phyloP scores from a whole-genome alignment of 2,113 vertebrate genomes.

The Diphyllodes magnificus region DNA sequence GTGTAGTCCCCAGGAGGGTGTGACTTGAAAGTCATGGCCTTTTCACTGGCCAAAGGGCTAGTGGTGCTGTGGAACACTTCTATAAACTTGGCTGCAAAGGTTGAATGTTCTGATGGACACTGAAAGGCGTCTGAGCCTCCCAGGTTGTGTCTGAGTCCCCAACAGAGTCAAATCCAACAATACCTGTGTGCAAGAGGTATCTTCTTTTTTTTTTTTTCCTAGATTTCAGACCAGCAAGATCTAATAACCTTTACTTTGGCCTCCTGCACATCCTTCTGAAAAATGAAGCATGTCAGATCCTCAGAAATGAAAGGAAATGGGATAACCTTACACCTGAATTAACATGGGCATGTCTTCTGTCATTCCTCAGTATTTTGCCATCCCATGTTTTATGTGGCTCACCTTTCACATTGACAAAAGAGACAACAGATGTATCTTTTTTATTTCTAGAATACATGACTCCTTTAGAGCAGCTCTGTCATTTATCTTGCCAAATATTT shows the following conservation, averaged over 20 bases:
- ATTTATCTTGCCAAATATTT: background rate
- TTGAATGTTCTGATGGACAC: background rate
- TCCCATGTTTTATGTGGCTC: background rate
- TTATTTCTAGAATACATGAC: background rate
- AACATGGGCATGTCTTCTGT: background rate
- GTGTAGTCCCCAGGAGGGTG: background rate
- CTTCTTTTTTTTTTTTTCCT: background rate
- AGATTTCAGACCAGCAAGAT: background rate
- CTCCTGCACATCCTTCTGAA: background rate
- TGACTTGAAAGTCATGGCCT: accelerated
- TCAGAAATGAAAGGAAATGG: background rate
- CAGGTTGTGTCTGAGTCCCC: background rate
- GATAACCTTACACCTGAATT: background rate
- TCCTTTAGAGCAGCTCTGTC: background rate
- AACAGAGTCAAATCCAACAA: background rate
- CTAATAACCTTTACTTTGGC: background rate
- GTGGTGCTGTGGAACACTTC: background rate
- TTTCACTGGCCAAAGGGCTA: background rate
- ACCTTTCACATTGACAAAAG: background rate
- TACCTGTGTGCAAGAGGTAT: background rate
- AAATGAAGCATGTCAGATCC: background rate
- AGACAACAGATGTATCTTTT: background rate
- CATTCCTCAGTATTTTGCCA: background rate
- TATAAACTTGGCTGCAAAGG: background rate
- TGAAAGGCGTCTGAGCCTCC: background rate